Base-by-base conservation (phyloP, 2,888 invertebrate species). In the Stratiomys singularior region DNA sequence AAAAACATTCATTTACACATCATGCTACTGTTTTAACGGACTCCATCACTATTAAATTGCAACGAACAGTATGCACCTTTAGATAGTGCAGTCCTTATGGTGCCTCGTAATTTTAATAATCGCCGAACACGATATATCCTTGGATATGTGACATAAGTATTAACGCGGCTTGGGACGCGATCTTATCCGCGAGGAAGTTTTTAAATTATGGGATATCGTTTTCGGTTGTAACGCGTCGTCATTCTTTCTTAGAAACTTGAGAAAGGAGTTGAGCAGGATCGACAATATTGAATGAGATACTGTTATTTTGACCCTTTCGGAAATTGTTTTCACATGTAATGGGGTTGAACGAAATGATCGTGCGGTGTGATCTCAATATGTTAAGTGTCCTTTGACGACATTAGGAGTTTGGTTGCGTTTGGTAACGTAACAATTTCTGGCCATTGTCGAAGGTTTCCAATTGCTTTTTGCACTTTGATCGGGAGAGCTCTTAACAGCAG, bases 171-270 rank as follows among this genome's bases (percentile, higher is more conserved):
- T 25, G 30, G 27, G 30, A 15, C 66, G 66, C 66, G 66, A 21
- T 30, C 66, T n/a, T 18, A 30, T 9, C 30, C 66, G 66, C 66
- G 66, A 66, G 18, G 30, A 37, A 37, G 37, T 37, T 9, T 66
- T 66, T n/a, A 69, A 64, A 69, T 69, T 69, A 69, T 69, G 2
- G 46, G 69, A 25, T 69, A 47, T 46, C 47, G 46, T 44, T 69
- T 69, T 44, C 69, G 47, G 18, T 25, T 21, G 23, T 3, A 15
- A 69, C 2, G 13, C 37, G 37, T 9, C 37, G 9, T 37, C 5
- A 3, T 5, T 37, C 5, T 3, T 37, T 23, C 25, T 69, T 69
- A 47, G 30, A 18, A 18, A 13, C 47, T 69, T 21, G 7, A 7
- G 15, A 37, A 64, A 64, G 18, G n/a, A 9, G 18, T 64, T 47